phyloP scores from a whole-genome alignment of 2,113 vertebrate genomes.

The Toxotes jaculatrix region DNA sequence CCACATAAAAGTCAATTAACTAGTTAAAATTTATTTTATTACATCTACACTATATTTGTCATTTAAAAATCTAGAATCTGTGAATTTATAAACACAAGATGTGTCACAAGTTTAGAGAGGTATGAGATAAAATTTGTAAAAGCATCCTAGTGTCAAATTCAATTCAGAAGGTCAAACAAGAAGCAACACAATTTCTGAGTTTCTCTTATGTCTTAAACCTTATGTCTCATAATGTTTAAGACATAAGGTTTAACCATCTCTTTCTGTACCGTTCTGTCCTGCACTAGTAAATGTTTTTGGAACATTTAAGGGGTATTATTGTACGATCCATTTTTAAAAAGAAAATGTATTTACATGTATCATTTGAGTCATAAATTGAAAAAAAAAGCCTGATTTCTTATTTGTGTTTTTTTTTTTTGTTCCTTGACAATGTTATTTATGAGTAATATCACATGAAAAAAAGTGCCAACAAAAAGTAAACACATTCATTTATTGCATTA shows the following conservation, averaged over 20 bases:
- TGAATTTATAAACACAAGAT: too few relatives aligned
- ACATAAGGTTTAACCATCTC: conserved; percentile 22
- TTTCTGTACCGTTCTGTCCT: conserved; percentile 37
- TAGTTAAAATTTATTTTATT: not conserved
- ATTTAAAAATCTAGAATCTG: not conserved
- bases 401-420: not conserved
- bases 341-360: conserved; percentile 51
- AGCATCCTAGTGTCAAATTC: not conserved
- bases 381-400: not conserved
- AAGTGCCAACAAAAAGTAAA: not conserved
- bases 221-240: not conserved
- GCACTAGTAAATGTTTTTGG: conserved; percentile 46
- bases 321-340: conserved; percentile 32
- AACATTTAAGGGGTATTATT: conserved; percentile 52
- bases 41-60: not conserved
- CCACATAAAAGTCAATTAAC: not conserved
- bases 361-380: conserved; percentile 50
- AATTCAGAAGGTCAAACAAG: not conserved
- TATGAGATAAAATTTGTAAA: too few relatives aligned
- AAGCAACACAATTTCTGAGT: not conserved
- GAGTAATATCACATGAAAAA: conserved; percentile 11
- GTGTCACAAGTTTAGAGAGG: not conserved
- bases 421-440: conserved; percentile 10
- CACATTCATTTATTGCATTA: conserved; percentile 44
- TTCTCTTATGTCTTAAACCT: too few relatives aligned